phyloP scores from a whole-genome alignment of 2,113 vertebrate species.

The Oophaga pumilio region DNA sequence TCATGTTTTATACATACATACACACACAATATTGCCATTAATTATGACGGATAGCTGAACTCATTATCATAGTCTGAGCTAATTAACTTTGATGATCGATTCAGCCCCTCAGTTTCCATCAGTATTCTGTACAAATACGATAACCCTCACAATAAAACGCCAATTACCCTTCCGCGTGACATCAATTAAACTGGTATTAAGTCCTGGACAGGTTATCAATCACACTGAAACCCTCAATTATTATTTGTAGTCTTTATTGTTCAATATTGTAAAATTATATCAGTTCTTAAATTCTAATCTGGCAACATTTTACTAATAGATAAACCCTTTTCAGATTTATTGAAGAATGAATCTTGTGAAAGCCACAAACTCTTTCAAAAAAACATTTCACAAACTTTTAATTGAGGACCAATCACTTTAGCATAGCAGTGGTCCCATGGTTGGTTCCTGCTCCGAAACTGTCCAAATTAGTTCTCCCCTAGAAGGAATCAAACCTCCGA shows the following conservation, averaged over 20 bases:
- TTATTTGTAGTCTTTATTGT: not conserved
- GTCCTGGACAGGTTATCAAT: not conserved
- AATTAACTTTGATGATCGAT: slow-evolving; percentile 21
- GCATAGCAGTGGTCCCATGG: no score
- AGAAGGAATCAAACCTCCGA: no score
- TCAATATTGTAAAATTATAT: no score
- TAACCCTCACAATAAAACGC: not conserved
- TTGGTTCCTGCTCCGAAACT: no score
- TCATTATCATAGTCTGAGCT: slow-evolving; percentile 32
- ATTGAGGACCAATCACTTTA: no score
- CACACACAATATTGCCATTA: not conserved
- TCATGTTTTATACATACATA: not conserved
- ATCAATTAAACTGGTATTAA: slow-evolving; percentile 21
- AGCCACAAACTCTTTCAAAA: no score
- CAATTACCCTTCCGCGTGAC: slow-evolving; percentile 7
- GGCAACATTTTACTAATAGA: no score
- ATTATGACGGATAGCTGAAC: slow-evolving; percentile 16
- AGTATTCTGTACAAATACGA: not conserved
- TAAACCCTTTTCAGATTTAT: no score
- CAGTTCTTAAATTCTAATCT: no score
- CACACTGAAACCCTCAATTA: not conserved
- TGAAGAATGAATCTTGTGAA: no score
- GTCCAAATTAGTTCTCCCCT: no score
- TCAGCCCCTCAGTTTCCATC: not conserved
- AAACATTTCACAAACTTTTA: no score